Conservation (phyloP, 2,797 vertebrate species). For the Bradypodion pumilum region DNA sequence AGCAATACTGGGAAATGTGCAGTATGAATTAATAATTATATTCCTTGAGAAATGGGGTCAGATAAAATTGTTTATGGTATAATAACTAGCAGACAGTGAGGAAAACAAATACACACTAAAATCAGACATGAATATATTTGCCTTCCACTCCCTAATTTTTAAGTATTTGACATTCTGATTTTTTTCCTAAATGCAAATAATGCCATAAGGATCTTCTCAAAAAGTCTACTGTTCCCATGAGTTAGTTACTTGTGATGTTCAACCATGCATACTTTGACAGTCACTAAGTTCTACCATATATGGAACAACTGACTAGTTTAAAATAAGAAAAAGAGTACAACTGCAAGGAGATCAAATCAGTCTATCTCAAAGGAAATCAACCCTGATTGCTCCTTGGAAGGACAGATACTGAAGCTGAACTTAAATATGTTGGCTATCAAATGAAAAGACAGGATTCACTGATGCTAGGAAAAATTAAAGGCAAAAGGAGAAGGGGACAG, state of each 20-base stretch:
- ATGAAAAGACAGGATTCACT: too few relatives aligned
- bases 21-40: conserved; percentile 19
- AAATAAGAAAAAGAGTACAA: too few relatives aligned
- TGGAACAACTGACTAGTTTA: too few relatives aligned
- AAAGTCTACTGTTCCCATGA: not conserved
- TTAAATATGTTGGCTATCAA: too few relatives aligned
- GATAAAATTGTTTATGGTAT: conserved; percentile 6
- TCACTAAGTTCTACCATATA: not conserved
- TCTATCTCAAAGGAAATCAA: too few relatives aligned
- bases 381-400: too few relatives aligned
- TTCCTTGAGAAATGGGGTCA: conserved; percentile 11
- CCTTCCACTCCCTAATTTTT: not conserved
- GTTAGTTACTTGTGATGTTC: not conserved
- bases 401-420: too few relatives aligned
- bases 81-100: not conserved
- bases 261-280: not conserved
- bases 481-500: too few relatives aligned
- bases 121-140: not conserved
- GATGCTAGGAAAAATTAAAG: too few relatives aligned
- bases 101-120: not conserved
- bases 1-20: conserved; percentile 24
- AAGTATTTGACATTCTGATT: not conserved
- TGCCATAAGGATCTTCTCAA: not conserved
- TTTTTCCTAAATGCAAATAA: too few relatives aligned
- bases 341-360: too few relatives aligned